Conservation (phyloP, 2,113 vertebrate species). For the Eretmochelys imbricata region DNA sequence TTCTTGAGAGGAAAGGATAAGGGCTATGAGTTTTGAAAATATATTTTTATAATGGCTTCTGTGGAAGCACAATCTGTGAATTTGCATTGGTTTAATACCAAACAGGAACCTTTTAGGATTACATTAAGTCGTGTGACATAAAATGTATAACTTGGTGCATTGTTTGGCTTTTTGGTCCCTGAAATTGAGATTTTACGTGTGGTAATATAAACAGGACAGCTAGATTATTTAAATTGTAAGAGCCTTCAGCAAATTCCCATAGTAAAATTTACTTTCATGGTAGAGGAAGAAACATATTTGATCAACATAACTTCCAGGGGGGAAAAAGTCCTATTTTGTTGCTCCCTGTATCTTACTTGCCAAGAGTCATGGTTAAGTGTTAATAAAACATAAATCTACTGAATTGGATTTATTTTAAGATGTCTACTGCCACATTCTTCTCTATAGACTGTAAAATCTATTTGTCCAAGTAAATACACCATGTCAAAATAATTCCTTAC, state of each 20-base stretch:
- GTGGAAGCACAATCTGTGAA: accelerated
- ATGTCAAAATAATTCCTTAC: slow-evolving; percentile 30
- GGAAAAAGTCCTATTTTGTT: background rate
- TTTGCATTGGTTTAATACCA: accelerated
- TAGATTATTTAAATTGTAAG: background rate
- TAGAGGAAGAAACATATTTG: background rate
- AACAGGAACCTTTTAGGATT: background rate
- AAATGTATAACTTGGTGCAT: background rate
- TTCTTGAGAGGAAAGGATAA: background rate
- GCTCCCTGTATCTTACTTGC: background rate
- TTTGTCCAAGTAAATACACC: slow-evolving; percentile 18
- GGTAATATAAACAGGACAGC: background rate
- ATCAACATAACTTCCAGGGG: background rate
- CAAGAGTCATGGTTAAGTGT: background rate
- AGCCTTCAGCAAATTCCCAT: background rate
- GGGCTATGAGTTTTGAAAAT: background rate
- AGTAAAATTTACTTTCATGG: background rate
- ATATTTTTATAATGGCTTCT: background rate
- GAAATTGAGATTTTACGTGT: background rate
- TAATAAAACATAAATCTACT: background rate
- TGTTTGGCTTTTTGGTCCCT: background rate
- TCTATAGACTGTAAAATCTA: slow-evolving; percentile 33
- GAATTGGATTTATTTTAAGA: slow-evolving; percentile 27
- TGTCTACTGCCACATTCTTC: background rate
- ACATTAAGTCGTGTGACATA: background rate